Evolutionary conservation across 2,888 invertebrate species (phyloP), one percentile per base, ranked within the genome.

Genomic region (Zaprionus lineosus): DNA sequence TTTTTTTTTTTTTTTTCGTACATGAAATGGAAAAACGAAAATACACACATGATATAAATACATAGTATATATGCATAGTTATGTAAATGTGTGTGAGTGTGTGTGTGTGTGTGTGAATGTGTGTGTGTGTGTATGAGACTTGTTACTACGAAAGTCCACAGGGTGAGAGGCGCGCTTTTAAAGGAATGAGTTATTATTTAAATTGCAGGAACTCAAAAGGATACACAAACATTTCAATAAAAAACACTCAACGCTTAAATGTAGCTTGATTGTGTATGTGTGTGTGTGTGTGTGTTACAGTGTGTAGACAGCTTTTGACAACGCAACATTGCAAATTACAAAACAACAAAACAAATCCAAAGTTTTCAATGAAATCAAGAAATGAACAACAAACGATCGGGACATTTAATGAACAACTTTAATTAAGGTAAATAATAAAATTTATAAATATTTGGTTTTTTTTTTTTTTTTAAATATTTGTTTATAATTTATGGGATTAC

Each of bases 1-100:
- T 59, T 50, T 62, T 67, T 67, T 60, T 52, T 40, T 16, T 48
- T 58, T 58, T 64, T 65, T 68, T 60, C 48, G 76, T 69, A 78
- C 79, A 79, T 74, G 86, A 64, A 83, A 78, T 78, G 72, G 62
- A 78, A 79, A 79, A 86, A 82, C 55, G 60, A 64, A 75, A 78
- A 63, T 55, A 78, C 76, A 81, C 60, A 71, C 68, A 82, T 84
- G 79, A 86, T 79, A 82, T 68, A 74, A 76, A 70, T 66, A 68
- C 70, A 74, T 67, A 62, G 40, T 60, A 59, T 47, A 40, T 76
- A 72, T 67, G 71, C 68, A 62, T 34, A 44, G 70, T 43, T 47
- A 55, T 56, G 48, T 57, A 12, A 26, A 36, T 44, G 1, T 9
- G 11, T 26, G 7, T 40, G 3, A 18, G 3, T 26, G 9, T 6